Conservation (phyloP, 2,113 vertebrate species). For the Podarcis muralis region DNA sequence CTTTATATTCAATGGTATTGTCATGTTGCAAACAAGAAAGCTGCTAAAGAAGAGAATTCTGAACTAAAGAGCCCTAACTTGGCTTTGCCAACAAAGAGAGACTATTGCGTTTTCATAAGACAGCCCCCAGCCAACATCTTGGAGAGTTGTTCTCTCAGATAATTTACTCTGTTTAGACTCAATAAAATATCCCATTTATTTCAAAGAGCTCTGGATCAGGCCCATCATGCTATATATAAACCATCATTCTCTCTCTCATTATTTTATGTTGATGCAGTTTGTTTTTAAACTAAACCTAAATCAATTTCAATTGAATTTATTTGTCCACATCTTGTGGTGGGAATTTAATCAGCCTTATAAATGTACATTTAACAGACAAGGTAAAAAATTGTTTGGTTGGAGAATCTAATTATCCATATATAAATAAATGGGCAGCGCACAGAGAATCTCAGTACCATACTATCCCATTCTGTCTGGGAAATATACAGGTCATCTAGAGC, state of each 20-base stretch:
- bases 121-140: neutral
- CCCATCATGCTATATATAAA: neutral
- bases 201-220: neutral
- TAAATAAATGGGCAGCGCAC: conserved; percentile 44
- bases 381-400: conserved; percentile 59
- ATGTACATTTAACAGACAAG: conserved; percentile 57
- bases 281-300: conserved; percentile 49
- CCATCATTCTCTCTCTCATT: conserved; percentile 18
- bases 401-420: conserved; percentile 58
- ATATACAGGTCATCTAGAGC: conserved; percentile 39
- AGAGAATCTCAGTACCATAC: neutral
- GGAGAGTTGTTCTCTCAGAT: neutral
- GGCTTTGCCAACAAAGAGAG: neutral
- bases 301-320: conserved; percentile 57
- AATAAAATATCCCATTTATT: neutral
- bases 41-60: neutral
- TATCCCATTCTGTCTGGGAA: neutral
- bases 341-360: conserved; percentile 60
- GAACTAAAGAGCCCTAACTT: neutral
- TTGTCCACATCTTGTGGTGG: conserved; percentile 36
- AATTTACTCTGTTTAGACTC: neutral
- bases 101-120: neutral
- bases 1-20: neutral
- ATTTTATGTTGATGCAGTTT: conserved; percentile 30
- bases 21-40: neutral